Evolutionary conservation across 2,888 invertebrate genomes (phyloP).

Genomic region (Apoda limacodes): DNA sequence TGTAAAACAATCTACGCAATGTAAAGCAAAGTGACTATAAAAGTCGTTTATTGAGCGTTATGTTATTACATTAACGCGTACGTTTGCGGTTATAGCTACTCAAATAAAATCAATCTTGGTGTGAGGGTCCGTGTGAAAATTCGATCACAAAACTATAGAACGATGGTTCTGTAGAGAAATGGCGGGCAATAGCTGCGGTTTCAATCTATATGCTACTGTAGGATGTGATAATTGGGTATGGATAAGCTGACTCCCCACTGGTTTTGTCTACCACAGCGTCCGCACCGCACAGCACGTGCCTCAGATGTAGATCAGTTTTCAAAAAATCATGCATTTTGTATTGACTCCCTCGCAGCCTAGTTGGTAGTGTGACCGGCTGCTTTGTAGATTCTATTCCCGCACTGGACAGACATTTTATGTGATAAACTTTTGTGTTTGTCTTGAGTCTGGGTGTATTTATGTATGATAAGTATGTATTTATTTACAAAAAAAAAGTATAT

Average conservation of each 20-base stretch:
- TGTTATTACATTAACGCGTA: slow-evolving; percentile 35
- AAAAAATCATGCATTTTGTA: no score
- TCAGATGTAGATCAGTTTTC: no score
- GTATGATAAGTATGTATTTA: no score
- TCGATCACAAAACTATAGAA: slow-evolving; percentile 67
- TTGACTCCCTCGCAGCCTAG: no score
- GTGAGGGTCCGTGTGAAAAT: slow-evolving; percentile 63
- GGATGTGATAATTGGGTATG: slow-evolving; percentile 57
- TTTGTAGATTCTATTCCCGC: no score
- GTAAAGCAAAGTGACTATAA: slow-evolving; percentile 33
- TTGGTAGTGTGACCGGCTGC: no score
- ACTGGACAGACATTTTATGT: no score
- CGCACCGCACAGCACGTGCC: no score
- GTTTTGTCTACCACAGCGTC: no score
- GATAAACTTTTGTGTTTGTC: no score
- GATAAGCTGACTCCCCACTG: slow-evolving; percentile 44
- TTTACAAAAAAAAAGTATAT: no score
- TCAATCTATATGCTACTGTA: slow-evolving; percentile 60
- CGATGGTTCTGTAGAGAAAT: slow-evolving; percentile 60
- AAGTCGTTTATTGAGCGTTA: slow-evolving; percentile 24
- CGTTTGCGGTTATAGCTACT: slow-evolving; percentile 60
- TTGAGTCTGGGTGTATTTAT: no score
- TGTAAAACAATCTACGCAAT: slow-evolving; percentile 12
- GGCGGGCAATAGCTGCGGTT: slow-evolving; percentile 58
- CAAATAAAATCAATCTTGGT: slow-evolving; percentile 68